Evolutionary conservation across 2,113 vertebrate genomes (phyloP).

Genomic region (Aptenodytes patagonicus): DNA sequence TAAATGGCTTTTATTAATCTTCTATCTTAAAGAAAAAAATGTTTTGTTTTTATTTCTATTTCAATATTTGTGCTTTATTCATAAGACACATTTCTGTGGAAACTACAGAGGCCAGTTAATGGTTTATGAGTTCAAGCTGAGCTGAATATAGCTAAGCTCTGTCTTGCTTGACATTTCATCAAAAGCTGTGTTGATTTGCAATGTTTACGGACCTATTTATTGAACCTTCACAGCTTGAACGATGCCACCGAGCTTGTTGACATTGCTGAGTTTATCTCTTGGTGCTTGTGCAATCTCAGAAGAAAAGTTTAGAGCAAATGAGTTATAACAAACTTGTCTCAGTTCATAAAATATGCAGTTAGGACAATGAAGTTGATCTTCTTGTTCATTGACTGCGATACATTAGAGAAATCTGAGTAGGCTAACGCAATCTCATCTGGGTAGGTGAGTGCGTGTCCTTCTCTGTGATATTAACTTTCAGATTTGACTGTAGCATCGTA

Average conservation of each 20-base stretch:
- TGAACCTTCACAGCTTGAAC: slow-evolving; percentile 79
- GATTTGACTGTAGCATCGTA: not conserved
- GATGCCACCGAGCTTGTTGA: slow-evolving; percentile 72
- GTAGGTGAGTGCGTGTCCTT: not conserved
- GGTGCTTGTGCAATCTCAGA: slow-evolving; percentile 56
- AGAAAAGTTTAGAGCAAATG: slow-evolving; percentile 64
- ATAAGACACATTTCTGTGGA: slow-evolving; percentile 55
- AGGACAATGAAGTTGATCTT: slow-evolving; percentile 60
- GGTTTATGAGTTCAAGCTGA: slow-evolving; percentile 79
- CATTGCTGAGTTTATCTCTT: slow-evolving; percentile 72
- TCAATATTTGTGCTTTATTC: slow-evolving; percentile 56
- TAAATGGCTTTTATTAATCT: slow-evolving; percentile 29
- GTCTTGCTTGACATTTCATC: slow-evolving; percentile 78
- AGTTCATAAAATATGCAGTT: slow-evolving; percentile 66
- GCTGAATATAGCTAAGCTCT: slow-evolving; percentile 73
- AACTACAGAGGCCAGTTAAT: slow-evolving; percentile 71
- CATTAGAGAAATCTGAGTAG: slow-evolving; percentile 41
- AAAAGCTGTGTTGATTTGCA: slow-evolving; percentile 78
- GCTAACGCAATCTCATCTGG: not conserved
- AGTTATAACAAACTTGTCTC: slow-evolving; percentile 63
- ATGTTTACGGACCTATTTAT: slow-evolving; percentile 77
- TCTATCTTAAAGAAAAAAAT: not conserved
- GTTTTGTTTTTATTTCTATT: not conserved
- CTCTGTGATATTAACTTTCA: not conserved
- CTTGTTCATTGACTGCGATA: slow-evolving; percentile 36